These are phyloP conservation scores for Jordanella pulchra DNA, from an alignment of 2,797 vertebrate species.

Conservation along the genomic window DNA sequence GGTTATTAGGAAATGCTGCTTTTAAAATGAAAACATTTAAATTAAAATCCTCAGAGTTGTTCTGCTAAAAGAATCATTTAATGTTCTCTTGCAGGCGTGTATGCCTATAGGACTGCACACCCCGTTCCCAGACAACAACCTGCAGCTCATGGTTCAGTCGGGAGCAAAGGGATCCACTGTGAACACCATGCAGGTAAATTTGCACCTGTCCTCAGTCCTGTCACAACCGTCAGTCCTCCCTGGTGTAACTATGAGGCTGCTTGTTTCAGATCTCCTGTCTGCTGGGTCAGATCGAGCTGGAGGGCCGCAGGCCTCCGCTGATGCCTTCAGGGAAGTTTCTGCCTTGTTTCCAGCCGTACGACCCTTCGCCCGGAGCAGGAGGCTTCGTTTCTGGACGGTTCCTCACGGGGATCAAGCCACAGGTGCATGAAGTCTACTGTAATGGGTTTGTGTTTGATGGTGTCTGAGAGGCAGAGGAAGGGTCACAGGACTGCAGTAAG, in stretches of 20 bases:
- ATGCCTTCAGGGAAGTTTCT: constrained; percentile 97
- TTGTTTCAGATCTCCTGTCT: constrained; percentile 91
- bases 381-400: constrained; percentile 96
- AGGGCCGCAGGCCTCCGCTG: constrained; percentile 92
- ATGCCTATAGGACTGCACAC: constrained; percentile 94
- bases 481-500: too few relatives aligned
- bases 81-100: constrained; percentile 82
- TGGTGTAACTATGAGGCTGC: background rate
- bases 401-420: constrained; percentile 94
- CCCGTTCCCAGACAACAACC: constrained; percentile 94
- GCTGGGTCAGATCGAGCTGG: constrained; percentile 96
- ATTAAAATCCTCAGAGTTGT: too few relatives aligned
- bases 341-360: constrained; percentile 94
- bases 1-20: too few relatives aligned
- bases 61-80: background rate
- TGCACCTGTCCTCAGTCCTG: background rate
- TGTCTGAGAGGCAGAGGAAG: background rate
- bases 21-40: too few relatives aligned
- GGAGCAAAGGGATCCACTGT: constrained; percentile 98
- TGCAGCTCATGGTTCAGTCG: constrained; percentile 98
- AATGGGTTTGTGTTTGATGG: background rate
- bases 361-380: constrained; percentile 88
- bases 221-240: background rate
- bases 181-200: constrained; percentile 96
- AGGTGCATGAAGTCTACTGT: constrained; percentile 55